Base-by-base conservation (phyloP, 2,113 vertebrate genomes). In the Brachionichthys hirsutus region DNA sequence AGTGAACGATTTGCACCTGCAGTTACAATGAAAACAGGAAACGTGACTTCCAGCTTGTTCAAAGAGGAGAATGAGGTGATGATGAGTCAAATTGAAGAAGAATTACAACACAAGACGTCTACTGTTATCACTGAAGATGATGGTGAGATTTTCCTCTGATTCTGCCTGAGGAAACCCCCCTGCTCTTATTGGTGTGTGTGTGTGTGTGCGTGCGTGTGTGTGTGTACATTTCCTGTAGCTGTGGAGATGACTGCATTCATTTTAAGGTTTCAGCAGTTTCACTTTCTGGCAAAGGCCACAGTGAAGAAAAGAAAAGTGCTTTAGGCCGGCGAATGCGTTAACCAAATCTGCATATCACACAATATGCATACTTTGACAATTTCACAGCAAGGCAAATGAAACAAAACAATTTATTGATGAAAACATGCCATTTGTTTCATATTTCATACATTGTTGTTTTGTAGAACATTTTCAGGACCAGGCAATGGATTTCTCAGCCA, bases 381-480 rank as follows among this genome's bases (percentile, higher is more conserved):
- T 30, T 30, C 8, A 1, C 24, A 30, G 5, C 24, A 30, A 30
- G 24, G 12, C 6, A 38, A 11, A 3, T 38, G 36, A 10, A 12
- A 12, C 3, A 38, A 12, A 38, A 38, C 3, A 11, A 38, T 38
- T 12, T 12, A 1, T 12, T 12, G 3, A 38, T 10, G 10, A 10
- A 38, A 38, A 38, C 9, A 6, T 12, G 8, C 8, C 3, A 10
- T 12, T 3, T 38, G 36, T 10, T 38, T 24, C 2, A 16, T 15
- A 8, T 46, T 2, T 30, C 9, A 10, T 35, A 2, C 2, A 7
- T 12, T 16, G 17, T 17, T 2, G 34, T 3, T 50, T 14, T 11
- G 47, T 18, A 90, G 90, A 90, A 56, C 10, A 0, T 1, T 91
- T 90, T 47, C 86, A 90, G 76, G 18, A 74, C 2, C 51, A 69